Conservation (phyloP, 2,797 vertebrate genomes). For the Enteromius paludinosus region DNA sequence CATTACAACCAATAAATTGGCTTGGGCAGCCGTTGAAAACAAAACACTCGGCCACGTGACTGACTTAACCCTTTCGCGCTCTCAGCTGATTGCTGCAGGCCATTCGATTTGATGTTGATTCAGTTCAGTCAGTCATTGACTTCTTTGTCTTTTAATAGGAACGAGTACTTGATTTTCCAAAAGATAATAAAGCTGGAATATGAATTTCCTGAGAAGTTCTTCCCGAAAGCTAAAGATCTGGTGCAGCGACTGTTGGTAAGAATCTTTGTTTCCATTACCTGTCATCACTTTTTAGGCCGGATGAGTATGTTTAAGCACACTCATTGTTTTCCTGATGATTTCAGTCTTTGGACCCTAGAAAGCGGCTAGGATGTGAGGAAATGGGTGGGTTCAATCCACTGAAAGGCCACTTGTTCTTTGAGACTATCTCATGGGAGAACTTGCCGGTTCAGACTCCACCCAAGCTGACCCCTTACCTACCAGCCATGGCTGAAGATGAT, state of each 20-base stretch:
- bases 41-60: slow-evolving; percentile 26
- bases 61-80: slow-evolving; percentile 9
- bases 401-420: slow-evolving; percentile 92
- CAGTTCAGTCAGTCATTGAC: background rate
- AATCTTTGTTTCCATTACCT: slow-evolving; percentile 10
- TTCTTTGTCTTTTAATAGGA: slow-evolving; percentile 76
- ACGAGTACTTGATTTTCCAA: slow-evolving; percentile 99
- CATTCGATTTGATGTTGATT: background rate
- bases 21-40: slow-evolving; percentile 29
- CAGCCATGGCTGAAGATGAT: slow-evolving; percentile 98
- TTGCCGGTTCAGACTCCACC: slow-evolving; percentile 92
- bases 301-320: background rate
- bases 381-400: slow-evolving; percentile 91
- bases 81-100: background rate
- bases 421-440: slow-evolving; percentile 90
- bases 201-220: slow-evolving; percentile 99
- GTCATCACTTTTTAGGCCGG: background rate
- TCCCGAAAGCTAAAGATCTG: slow-evolving; percentile 97
- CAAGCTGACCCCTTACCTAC: slow-evolving; percentile 95
- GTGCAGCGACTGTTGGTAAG: slow-evolving; percentile 94
- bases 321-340: background rate
- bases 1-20: slow-evolving; percentile 52
- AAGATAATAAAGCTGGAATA: slow-evolving; percentile 99
- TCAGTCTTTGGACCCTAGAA: slow-evolving; percentile 92
- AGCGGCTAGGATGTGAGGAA: slow-evolving; percentile 95